Base-by-base conservation (phyloP, 2,888 invertebrate genomes). In the Megalurothrips usitatus region DNA sequence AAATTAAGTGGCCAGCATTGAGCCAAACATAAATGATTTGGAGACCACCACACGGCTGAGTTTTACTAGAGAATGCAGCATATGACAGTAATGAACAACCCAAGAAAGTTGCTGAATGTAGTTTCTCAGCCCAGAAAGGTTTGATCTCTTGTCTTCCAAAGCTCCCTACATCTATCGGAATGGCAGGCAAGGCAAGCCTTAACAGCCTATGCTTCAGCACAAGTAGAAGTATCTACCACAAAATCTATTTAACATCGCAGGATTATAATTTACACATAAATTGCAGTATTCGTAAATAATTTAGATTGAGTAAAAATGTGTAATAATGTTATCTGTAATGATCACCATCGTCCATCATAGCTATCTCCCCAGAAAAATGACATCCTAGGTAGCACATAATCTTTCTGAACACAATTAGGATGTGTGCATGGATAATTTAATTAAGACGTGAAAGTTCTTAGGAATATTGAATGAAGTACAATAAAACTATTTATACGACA, bases 121-220 rank as follows among this genome's bases (percentile, higher is more conserved):
- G 34, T 58, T n/a, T 58, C 58, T 58, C 58, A 58, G 34, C 58
- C 58, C 17, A 58, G 58, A 19, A 58, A 58, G 68, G 23, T 26
- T 26, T 26, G 23, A 68, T 26, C 68, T 75, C 68, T 75, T 26
- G 68, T 26, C 26, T 75, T 75, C 26, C 10, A 26, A 75, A 23
- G 26, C 68, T 10, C 9, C 12, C 68, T 75, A 75, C 11, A 26
- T 75, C 23, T 75, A 75, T 26, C 26, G 68, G 68, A 75, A 75
- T 75, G 68, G 68, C 68, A 75, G 26, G 68, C 68, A 23, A 75
- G 23, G 23, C 23, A 75, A 75, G 68, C 68, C 23, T 9, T 9
- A 26, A 12, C 23, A 75, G 68, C 68, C 68, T 75, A 75, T 26
- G 68, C 23, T n/a, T 26, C 68, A 75, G 68, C 68, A 75, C 68